Conservation (phyloP, 2,113 vertebrate genomes). For the Pseudopipra pipra region DNA sequence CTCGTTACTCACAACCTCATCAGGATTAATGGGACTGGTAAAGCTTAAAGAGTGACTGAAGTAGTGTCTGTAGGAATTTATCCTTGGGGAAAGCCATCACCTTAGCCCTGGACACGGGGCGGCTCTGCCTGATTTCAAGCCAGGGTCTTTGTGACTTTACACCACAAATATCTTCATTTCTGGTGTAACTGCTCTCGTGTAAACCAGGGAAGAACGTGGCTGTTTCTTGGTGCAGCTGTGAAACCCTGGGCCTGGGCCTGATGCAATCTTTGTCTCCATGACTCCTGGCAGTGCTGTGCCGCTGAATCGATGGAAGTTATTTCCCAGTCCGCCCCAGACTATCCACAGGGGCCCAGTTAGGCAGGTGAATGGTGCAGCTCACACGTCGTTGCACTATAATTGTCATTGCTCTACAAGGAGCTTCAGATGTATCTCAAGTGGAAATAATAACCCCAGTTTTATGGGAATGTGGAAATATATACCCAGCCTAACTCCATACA, state of each 20-base stretch:
- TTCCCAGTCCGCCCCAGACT: constrained; percentile 38
- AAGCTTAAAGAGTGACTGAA: background rate
- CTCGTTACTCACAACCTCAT: background rate
- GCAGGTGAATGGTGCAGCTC: background rate
- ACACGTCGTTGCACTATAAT: background rate
- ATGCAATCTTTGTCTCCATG: constrained; percentile 48
- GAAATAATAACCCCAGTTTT: background rate
- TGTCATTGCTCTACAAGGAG: constrained; percentile 42
- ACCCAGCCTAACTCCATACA: background rate
- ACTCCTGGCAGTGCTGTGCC: constrained; percentile 43
- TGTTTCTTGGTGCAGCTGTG: background rate
- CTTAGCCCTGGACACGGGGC: background rate
- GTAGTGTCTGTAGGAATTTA: background rate
- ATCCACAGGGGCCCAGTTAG: background rate
- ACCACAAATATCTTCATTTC: background rate
- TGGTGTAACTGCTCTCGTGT: background rate
- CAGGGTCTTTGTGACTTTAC: background rate
- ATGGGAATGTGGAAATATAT: background rate
- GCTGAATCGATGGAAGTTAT: constrained; percentile 65
- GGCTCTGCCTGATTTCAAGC: background rate
- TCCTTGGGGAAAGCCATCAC: background rate
- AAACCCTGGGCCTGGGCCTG: constrained; percentile 36
- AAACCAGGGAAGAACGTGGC: background rate
- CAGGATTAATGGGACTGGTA: background rate
- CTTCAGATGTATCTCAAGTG: constrained; percentile 20